Conservation (phyloP, 2,888 invertebrate genomes). For the Bhutanitis thaidina region DNA sequence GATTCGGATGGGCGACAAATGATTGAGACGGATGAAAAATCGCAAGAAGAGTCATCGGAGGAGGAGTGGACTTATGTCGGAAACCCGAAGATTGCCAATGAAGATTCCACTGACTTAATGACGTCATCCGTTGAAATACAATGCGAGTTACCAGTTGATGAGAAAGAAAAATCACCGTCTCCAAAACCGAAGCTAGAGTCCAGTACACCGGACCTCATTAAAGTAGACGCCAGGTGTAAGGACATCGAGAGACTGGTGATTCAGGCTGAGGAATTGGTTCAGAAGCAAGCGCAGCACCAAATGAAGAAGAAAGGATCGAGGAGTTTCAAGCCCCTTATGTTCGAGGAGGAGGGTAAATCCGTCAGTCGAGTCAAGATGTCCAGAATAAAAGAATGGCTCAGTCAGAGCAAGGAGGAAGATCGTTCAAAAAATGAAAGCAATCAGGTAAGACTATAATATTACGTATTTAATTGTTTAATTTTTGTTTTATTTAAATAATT, state of each 20-base stretch:
- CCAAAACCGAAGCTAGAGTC: slow-evolving; percentile 60
- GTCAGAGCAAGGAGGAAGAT: slow-evolving; percentile 67
- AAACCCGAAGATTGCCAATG: slow-evolving; percentile 61
- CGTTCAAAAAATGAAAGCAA: slow-evolving; percentile 50
- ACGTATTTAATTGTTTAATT: no score
- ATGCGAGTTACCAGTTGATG: slow-evolving; percentile 62
- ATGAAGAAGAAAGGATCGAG: slow-evolving; percentile 72
- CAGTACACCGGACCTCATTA: slow-evolving; percentile 69
- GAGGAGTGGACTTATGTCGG: slow-evolving; percentile 85
- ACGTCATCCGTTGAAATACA: slow-evolving; percentile 74
- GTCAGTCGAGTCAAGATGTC: slow-evolving; percentile 81
- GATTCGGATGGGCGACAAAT: slow-evolving; percentile 87
- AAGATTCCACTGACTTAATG: slow-evolving; percentile 74
- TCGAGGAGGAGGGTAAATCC: slow-evolving; percentile 72
- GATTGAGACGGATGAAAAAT: slow-evolving; percentile 69
- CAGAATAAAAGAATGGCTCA: slow-evolving; percentile 85
- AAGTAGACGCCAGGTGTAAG: slow-evolving; percentile 74
- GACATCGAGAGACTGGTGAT: slow-evolving; percentile 88
- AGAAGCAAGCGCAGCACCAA: slow-evolving; percentile 69
- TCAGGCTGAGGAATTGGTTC: slow-evolving; percentile 89
- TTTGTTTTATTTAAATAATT: no score
- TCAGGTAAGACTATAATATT: slow-evolving; percentile 43
- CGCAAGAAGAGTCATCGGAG: slow-evolving; percentile 71
- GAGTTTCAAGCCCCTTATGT: slow-evolving; percentile 73
- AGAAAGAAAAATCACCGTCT: slow-evolving; percentile 49